Base-by-base conservation (phyloP, 1,140 invertebrate genomes). In the Capitella teleta region DNA sequence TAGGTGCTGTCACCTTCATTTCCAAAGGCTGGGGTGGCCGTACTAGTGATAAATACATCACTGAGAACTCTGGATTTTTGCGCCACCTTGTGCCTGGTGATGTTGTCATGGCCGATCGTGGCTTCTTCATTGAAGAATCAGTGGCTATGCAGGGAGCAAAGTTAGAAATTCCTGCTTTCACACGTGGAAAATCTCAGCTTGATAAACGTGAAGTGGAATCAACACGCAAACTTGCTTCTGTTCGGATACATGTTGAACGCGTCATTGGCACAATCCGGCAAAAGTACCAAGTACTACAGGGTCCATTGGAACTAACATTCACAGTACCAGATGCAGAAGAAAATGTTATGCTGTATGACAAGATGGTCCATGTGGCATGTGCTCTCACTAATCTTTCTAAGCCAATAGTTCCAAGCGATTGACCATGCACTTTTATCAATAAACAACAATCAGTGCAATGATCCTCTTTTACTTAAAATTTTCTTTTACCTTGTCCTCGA, bases 1-100 rank as follows among this genome's bases (percentile, higher is more conserved):
- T 44, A 16, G 62, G 57, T 18, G 32, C 26, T 14, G 51, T 67
- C 16, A 55, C 56, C 24, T 64, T 60, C 53, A 37, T 63, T 6
- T 63, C 55, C n/a, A 54, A 51, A 28, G 49, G 55, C 16, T 64
- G 53, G 37, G 56, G 54, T 46, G 63, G 63, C 6, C 42, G 54
- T 30, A 58, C 53, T 3, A 60, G 56, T 44, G 64, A 68, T 47
- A 58, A 58, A 56, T 21, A 30, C n/a, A 61, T 67, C 44, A 57
- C 61, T 26, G 44, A 58, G 30, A 34, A 61, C 8, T 56, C 53
- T 51, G 62, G 53, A 5, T 51, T 66, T 49, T 37, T 49, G 52
- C 34, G 38, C 54, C 44, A 46, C 52, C 24, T 44, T 21, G 24
- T 44, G 26, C 23, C 25, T 30, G 43, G 51, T 36, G 56, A 56